A percentile compares a stretch with the other conserved stretches of the same genome.
Conservation (phyloP, 2,888 invertebrate species). For the Synanthedon myopaeformis region DNA sequence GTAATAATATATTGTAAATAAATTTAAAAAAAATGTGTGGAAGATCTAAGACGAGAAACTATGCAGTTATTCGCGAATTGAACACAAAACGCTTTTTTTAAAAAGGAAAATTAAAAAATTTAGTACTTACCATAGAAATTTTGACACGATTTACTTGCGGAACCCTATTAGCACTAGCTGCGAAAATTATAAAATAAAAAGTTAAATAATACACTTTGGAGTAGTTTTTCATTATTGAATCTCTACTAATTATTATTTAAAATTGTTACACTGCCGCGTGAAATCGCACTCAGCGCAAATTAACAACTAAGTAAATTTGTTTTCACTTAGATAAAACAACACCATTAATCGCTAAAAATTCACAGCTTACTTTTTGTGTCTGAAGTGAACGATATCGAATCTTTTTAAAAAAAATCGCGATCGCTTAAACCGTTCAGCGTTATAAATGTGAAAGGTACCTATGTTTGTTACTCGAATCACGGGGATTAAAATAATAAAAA, state of each 20-base stretch:
- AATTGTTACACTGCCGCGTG: background rate
- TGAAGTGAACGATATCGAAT: too few species aligned
- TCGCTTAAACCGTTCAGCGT: too few species aligned
- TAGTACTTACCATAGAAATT: constrained; percentile 32
- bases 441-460: too few species aligned
- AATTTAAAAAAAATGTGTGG: too few species aligned
- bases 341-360: background rate
- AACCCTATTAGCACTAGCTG: background rate
- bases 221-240: background rate
- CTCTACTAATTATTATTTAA: background rate
- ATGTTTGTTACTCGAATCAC: too few species aligned
- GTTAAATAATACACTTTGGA: background rate
- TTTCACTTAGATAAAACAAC: background rate
- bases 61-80: too few species aligned
- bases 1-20: too few species aligned
- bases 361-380: too few species aligned
- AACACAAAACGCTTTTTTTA: background rate
- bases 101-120: constrained; percentile 1
- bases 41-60: too few species aligned
- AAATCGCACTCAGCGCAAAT: background rate
- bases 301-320: background rate
- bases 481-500: too few species aligned
- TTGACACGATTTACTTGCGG: background rate
- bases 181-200: background rate
- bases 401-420: too few species aligned